Base-by-base conservation (phyloP, 2,888 invertebrate species). In the Polyommatus iphigenia region DNA sequence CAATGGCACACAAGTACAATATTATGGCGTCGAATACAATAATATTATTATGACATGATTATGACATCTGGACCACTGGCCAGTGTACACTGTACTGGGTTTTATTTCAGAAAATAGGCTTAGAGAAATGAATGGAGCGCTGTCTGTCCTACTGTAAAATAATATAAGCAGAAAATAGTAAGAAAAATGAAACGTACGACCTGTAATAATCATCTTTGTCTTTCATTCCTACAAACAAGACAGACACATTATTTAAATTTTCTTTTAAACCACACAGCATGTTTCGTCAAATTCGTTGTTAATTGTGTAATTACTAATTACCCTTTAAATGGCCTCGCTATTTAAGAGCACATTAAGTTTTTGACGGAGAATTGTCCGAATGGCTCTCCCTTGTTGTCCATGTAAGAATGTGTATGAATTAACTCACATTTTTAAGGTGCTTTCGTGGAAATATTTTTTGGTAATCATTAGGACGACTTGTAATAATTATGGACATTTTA, bases 291-390 rank as follows among this genome's bases (percentile, higher is more conserved):
- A 67, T 67, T 29, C 29, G 67, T 67, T 32, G 29, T 67, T 67
- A 67, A 67, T 67, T 67, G 67, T 15, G 29, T 67, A 67, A 67
- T 67, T 67, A 67, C 67, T 67, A 67, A 67, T 67, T 67, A 67
- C 67, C 13, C 67, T 67, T 67, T 67, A 32, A 67, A 67, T 15
- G 67, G 67, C 15, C 67, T 32, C 15, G 13, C 29, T 67, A 67
- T 67, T 67, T 67, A 18, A 67, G 67, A 67, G 32, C 29, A 67
- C 67, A 67, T 67, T 67, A 67, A 29, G 32, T 67, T 67, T 67
- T 67, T 67, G 67, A 32, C 18, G 67, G 6, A 32, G 67, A 29
- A 67, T 67, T 67, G 32, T 29, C 29, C 15, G 32, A 15, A 67
- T 67, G 15, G 5, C 67, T 29, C 29, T 15, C 15, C 29, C 29